These are phyloP conservation scores for Drosophila pseudotakahashii DNA, from an alignment of 2,888 invertebrate species.

Conservation along the genomic window DNA sequence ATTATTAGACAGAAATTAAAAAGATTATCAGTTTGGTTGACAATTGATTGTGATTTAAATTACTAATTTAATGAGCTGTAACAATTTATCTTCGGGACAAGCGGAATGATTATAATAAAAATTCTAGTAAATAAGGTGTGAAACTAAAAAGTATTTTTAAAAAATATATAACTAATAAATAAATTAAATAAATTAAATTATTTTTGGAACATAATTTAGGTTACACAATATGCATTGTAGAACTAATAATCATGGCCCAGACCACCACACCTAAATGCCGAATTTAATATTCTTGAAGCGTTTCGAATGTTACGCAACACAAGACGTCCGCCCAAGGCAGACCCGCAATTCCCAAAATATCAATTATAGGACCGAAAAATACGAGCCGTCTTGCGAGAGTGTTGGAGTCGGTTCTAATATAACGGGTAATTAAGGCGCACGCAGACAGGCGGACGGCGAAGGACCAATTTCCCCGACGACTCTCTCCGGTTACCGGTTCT, in stretches of 20 bases:
- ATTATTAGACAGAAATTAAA: too few relatives aligned
- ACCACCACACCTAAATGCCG: not conserved
- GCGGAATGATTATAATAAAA: too few relatives aligned
- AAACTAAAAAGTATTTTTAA: too few relatives aligned
- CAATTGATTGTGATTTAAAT: too few relatives aligned
- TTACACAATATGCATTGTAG: not conserved
- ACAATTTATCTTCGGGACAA: too few relatives aligned
- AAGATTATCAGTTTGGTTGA: too few relatives aligned
- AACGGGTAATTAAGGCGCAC: conserved; percentile 72
- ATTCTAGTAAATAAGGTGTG: too few relatives aligned
- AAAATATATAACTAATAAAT: too few relatives aligned
- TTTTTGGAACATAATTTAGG: too few relatives aligned
- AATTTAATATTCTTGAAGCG: conserved; percentile 74
- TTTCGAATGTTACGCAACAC: conserved; percentile 56
- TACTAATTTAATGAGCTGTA: too few relatives aligned
- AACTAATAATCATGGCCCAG: not conserved
- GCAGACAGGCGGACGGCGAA: conserved; percentile 12
- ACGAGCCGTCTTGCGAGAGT: conserved; percentile 51
- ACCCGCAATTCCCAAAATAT: conserved; percentile 69
- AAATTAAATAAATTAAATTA: too few relatives aligned
- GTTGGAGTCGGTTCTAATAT: conserved; percentile 54
- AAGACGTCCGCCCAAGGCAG: conserved; percentile 31
- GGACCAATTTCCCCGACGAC: not conserved
- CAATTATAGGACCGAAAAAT: conserved; percentile 73
- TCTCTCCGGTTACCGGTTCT: conserved; percentile 24